Percentiles rank a stretch among this genome's conserved stretches.
Evolutionary conservation across 2,113 vertebrate genomes (phyloP).

Genomic region (Notarius lentiginosus): DNA sequence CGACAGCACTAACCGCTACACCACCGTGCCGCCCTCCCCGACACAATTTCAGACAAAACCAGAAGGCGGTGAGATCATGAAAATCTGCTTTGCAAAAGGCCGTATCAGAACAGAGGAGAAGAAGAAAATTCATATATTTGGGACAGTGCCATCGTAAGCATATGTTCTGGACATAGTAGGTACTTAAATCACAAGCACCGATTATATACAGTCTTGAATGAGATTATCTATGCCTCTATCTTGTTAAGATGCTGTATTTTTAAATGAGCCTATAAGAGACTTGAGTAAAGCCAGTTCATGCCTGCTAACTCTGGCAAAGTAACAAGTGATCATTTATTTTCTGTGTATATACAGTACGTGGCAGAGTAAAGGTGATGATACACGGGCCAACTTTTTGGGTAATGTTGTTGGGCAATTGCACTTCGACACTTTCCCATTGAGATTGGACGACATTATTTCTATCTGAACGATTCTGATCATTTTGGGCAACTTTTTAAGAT

Average conservation of each 20-base stretch:
- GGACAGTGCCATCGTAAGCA: background rate
- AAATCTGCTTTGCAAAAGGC: background rate
- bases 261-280: background rate
- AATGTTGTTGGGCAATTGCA: too few relatives aligned
- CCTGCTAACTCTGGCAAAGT: slow-evolving; percentile 9
- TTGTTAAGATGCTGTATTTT: background rate
- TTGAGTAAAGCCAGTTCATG: background rate
- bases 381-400: too few relatives aligned
- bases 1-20: too few relatives aligned
- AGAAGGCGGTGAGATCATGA: background rate
- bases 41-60: background rate
- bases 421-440: too few relatives aligned
- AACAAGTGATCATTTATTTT: background rate
- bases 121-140: background rate
- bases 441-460: too few relatives aligned
- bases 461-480: too few relatives aligned
- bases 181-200: background rate
- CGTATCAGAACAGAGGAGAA: background rate
- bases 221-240: background rate
- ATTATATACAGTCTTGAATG: background rate
- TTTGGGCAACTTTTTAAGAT: too few relatives aligned
- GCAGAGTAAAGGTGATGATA: too few relatives aligned
- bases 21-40: too few relatives aligned
- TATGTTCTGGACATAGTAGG: background rate
- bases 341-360: background rate